phyloP scores from a whole-genome alignment of 2,888 invertebrate genomes.

The Oasisia sp. region DNA sequence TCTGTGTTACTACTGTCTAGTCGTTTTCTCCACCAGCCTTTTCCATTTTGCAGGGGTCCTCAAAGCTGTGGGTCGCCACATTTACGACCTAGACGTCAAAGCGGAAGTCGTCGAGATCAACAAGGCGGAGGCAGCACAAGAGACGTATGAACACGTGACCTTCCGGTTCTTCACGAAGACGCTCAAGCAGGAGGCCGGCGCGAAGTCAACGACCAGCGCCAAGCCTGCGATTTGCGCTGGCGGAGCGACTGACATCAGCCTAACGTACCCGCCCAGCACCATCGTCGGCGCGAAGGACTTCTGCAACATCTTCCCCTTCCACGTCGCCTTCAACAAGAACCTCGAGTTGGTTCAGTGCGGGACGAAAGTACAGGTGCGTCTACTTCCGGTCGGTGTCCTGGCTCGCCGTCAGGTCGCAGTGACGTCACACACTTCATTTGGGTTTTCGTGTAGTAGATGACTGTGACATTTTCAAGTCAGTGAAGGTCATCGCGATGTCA shows the following conservation, averaged over 20 bases:
- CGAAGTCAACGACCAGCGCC: not conserved
- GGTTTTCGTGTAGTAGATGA: not conserved
- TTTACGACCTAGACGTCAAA: conserved; percentile 50
- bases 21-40: not conserved
- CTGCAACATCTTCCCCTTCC: conserved; percentile 58
- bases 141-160: conserved; percentile 26
- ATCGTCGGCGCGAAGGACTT: conserved; percentile 49
- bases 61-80: conserved; percentile 52
- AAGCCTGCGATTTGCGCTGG: not conserved
- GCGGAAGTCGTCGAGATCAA: conserved; percentile 44
- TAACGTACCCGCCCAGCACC: not conserved
- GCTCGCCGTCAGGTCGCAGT: not conserved
- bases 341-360: conserved; percentile 55
- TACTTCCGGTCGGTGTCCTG: conserved; percentile 26
- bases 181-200: not conserved
- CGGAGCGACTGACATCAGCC: not conserved
- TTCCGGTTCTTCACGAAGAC: conserved; percentile 22
- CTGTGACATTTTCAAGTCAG: not conserved
- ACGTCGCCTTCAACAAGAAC: conserved; percentile 57
- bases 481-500: not conserved
- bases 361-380: conserved; percentile 46
- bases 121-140: not conserved
- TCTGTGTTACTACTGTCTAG: not conserved
- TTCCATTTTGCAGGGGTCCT: conserved; percentile 44
- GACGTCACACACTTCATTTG: not conserved